Conservation (phyloP, 2,888 invertebrate species). For the Metalampra italica region DNA sequence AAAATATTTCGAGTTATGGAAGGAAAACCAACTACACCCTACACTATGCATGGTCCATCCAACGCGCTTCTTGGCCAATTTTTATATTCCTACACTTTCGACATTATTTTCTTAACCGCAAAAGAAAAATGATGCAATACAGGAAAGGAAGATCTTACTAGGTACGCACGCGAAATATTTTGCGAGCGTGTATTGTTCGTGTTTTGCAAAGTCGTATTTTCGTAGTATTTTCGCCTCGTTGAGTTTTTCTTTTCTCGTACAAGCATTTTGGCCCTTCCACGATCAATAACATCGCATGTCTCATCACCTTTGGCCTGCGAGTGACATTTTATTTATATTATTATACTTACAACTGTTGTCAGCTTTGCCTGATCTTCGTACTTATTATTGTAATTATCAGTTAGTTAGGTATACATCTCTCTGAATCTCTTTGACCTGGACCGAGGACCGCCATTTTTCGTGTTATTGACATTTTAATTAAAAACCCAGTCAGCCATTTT, state of each 20-base stretch:
- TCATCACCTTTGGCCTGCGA: background rate
- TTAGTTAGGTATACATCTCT: background rate
- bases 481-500: constrained; percentile 6
- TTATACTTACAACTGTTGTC: too few relatives aligned
- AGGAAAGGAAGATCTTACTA: too few relatives aligned
- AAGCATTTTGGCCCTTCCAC: background rate
- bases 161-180: too few relatives aligned
- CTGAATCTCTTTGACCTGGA: background rate
- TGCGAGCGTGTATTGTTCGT: background rate
- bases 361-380: background rate
- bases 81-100: too few relatives aligned
- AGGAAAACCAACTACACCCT: too few relatives aligned
- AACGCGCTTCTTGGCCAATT: too few relatives aligned
- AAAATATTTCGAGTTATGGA: too few relatives aligned
- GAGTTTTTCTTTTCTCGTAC: background rate
- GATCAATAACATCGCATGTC: background rate
- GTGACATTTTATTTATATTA: background rate
- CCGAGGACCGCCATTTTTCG: background rate
- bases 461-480: constrained; percentile 8
- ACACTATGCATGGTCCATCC: too few relatives aligned
- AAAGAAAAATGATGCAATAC: too few relatives aligned
- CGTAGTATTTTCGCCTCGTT: background rate
- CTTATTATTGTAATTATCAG: background rate
- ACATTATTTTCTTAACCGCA: too few relatives aligned
- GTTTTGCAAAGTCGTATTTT: background rate